Evolutionary conservation across 2,797 vertebrate species (phyloP).

Genomic region (Lemur catta): DNA sequence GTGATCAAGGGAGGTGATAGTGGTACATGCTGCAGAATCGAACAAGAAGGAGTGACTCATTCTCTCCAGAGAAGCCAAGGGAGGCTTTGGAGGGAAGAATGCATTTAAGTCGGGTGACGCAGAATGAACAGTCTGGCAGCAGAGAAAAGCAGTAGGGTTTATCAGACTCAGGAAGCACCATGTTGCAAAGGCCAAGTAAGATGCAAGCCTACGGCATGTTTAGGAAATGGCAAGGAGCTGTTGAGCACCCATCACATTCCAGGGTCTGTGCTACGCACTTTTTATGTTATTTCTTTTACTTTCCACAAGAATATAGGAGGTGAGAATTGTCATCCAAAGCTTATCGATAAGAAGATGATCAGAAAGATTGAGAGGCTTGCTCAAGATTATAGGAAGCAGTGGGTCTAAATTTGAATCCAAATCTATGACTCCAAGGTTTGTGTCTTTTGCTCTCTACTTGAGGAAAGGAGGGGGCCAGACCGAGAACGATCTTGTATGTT

Average conservation of each 20-base stretch:
- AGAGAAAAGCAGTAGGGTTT: background rate
- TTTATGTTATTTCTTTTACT: conserved; percentile 12
- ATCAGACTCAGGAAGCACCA: background rate
- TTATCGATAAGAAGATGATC: background rate
- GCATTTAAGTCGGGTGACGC: background rate
- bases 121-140: conserved; percentile 12
- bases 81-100: background rate
- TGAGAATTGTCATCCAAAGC: background rate
- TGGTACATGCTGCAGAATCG: background rate
- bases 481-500: background rate
- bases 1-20: background rate
- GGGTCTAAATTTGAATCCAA: background rate
- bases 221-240: background rate
- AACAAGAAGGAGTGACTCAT: conserved; percentile 6
- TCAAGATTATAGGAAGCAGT: background rate
- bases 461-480: background rate
- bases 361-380: background rate
- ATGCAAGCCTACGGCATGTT: background rate
- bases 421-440: background rate
- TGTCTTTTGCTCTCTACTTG: background rate
- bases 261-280: background rate
- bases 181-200: background rate
- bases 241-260: background rate
- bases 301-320: background rate
- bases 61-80: conserved; percentile 3